Percentiles rank a stretch among this genome's conserved stretches.
phyloP scores from a whole-genome alignment of 2,797 vertebrate genomes.

The Remorina albescens region DNA sequence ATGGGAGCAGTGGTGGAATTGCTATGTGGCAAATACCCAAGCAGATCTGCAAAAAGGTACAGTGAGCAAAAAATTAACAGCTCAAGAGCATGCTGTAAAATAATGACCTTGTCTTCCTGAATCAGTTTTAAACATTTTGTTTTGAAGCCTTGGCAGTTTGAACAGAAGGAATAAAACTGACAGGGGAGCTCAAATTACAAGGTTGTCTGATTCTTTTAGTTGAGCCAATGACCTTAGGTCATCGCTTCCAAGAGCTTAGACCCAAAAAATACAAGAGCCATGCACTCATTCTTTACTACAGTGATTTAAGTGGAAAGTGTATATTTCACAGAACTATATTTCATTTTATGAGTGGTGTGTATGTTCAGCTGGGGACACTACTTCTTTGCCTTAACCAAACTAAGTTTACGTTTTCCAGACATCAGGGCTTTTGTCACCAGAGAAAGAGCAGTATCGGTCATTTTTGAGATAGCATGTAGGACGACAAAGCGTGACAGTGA shows the following conservation, averaged over 20 bases:
- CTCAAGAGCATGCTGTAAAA: slow-evolving; percentile 25
- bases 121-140: slow-evolving; percentile 19
- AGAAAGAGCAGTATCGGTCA: slow-evolving; percentile 19
- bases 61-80: slow-evolving; percentile 34
- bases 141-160: slow-evolving; percentile 14
- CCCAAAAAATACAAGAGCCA: slow-evolving; percentile 1
- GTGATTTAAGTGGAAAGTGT: not conserved
- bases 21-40: slow-evolving; percentile 47
- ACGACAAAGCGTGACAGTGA: not conserved
- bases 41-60: slow-evolving; percentile 44
- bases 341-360: too few species aligned
- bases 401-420: not conserved
- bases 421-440: not conserved
- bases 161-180: slow-evolving; percentile 25
- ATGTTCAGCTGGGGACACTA: not conserved
- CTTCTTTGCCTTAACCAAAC: not conserved
- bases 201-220: slow-evolving; percentile 38
- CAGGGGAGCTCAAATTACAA: slow-evolving; percentile 36
- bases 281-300: not conserved
- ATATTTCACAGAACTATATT: not conserved
- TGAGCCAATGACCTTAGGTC: slow-evolving; percentile 24
- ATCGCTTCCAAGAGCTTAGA: slow-evolving; percentile 7
- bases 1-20: slow-evolving; percentile 33
- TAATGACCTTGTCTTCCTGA: slow-evolving; percentile 39
- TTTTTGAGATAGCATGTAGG: not conserved